These are phyloP conservation scores for Sarotherodon lohbergeri DNA, from an alignment of 2,113 vertebrate genomes.

Conservation along the genomic window DNA sequence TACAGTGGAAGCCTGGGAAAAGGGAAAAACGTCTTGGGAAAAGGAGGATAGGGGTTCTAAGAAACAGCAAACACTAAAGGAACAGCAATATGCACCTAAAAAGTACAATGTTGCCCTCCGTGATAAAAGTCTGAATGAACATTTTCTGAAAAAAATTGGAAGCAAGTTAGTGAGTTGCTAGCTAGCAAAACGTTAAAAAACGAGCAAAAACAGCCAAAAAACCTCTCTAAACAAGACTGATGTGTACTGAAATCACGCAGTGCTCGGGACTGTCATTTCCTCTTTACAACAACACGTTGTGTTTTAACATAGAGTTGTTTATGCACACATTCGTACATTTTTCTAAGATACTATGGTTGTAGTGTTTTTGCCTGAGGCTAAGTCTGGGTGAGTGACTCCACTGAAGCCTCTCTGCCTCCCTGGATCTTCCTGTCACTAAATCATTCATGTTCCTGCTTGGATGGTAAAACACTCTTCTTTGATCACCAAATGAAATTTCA, in stretches of 20 bases:
- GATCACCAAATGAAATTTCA: not conserved
- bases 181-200: not conserved
- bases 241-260: not conserved
- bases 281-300: constrained; percentile 1
- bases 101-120: not conserved
- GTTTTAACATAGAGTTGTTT: not conserved
- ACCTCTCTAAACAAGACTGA: not conserved
- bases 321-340: not conserved
- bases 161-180: not conserved
- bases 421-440: constrained; percentile 18
- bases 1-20: not conserved
- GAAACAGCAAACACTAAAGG: not conserved
- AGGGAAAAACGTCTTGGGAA: not conserved
- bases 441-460: constrained; percentile 31
- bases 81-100: accelerated
- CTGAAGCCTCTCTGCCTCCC: not conserved
- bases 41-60: not conserved
- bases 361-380: not conserved
- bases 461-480: constrained; percentile 7
- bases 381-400: not conserved
- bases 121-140: not conserved
- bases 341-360: not conserved
- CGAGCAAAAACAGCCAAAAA: not conserved
- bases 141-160: not conserved
- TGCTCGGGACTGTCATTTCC: not conserved